Conservation (phyloP, 2,888 invertebrate species). For the Drosophila nigritarsus region DNA sequence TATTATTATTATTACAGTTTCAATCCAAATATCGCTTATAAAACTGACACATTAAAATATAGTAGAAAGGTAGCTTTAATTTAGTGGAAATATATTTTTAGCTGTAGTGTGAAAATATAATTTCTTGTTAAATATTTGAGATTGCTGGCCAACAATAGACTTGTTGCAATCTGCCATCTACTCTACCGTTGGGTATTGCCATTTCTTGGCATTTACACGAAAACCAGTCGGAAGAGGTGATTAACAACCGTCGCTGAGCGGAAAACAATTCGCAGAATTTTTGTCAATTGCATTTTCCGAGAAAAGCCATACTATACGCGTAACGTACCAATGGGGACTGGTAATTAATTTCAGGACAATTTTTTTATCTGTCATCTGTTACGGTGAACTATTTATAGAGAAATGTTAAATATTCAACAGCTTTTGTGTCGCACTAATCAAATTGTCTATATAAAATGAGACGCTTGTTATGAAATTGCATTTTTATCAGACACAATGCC, state of each 20-base stretch:
- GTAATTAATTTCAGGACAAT: not conserved
- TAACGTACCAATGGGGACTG: not conserved
- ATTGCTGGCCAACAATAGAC: not conserved
- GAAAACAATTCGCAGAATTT: not conserved
- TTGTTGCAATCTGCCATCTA: not conserved
- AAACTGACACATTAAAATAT: not conserved
- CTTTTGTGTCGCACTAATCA: not conserved
- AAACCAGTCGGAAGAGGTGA: not conserved
- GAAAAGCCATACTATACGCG: not conserved
- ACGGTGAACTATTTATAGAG: not conserved
- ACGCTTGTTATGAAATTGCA: conserved; percentile 23
- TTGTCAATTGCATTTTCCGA: not conserved
- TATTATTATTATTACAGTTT: too few species aligned
- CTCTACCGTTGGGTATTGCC: not conserved
- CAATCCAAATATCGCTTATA: not conserved
- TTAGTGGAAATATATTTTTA: not conserved
- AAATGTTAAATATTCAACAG: conserved; percentile 4
- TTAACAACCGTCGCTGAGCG: not conserved
- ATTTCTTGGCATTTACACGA: not conserved
- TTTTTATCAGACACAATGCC: conserved; percentile 5
- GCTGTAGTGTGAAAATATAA: not conserved
- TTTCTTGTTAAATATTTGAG: not conserved
- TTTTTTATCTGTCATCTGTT: not conserved
- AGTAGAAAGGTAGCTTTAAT: not conserved
- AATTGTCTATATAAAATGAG: conserved; percentile 1